These are phyloP conservation scores for Mormyrus proboscirostris DNA, from an alignment of 2,797 vertebrate genomes.

Conservation along the genomic window DNA sequence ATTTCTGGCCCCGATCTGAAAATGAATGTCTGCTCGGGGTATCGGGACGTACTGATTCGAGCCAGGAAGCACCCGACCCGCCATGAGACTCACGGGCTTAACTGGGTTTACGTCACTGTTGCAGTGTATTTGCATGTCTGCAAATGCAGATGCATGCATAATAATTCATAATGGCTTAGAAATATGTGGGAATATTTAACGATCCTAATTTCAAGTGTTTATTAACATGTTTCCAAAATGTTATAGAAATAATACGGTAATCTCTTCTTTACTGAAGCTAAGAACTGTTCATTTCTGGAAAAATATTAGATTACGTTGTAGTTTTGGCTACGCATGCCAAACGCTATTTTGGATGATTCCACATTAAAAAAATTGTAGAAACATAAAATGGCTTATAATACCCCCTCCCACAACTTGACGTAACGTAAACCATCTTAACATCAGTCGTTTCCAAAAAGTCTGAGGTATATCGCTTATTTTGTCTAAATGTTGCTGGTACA, in stretches of 20 bases:
- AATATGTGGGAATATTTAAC: background rate
- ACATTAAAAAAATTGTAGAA: background rate
- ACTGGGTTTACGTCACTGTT: background rate
- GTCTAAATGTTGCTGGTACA: constrained; percentile 21
- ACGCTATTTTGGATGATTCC: background rate
- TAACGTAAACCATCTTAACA: constrained; percentile 4
- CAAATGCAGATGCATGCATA: background rate
- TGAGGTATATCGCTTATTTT: constrained; percentile 26
- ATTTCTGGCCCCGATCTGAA: background rate
- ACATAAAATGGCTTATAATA: background rate
- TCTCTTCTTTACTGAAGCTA: background rate
- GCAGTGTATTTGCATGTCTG: background rate
- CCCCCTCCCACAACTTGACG: background rate
- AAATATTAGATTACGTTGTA: background rate
- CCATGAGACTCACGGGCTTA: background rate
- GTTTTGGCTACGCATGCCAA: background rate
- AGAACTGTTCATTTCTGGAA: background rate
- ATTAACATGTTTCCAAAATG: background rate
- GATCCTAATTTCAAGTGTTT: background rate
- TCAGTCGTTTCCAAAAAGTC: constrained; percentile 1
- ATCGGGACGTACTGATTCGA: background rate
- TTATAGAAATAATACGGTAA: background rate
- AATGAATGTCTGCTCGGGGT: background rate
- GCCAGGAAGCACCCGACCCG: background rate
- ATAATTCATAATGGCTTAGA: background rate